These are phyloP conservation scores for Lymantria dispar DNA, from an alignment of 2,888 invertebrate species.

Conservation along the genomic window DNA sequence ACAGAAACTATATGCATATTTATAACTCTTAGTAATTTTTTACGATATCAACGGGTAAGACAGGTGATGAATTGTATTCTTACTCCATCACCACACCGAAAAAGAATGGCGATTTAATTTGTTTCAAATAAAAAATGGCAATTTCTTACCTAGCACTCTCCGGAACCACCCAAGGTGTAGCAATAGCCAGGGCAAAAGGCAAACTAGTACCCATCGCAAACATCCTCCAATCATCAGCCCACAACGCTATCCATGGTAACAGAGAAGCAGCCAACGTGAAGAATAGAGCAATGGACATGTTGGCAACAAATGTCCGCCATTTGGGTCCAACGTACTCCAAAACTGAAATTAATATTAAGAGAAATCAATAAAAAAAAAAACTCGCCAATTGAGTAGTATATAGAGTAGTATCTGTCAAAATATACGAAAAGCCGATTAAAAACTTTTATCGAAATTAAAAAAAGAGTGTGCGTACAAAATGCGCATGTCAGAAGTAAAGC, in stretches of 20 bases:
- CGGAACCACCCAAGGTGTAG: slow-evolving; percentile 90
- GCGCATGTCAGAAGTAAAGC: no score
- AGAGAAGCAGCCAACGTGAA: slow-evolving; percentile 91
- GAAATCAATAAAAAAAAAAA: not conserved
- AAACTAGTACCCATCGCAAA: slow-evolving; percentile 90
- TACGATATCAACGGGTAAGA: no score
- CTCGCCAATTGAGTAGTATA: no score
- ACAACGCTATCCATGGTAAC: slow-evolving; percentile 93
- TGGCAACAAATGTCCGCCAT: slow-evolving; percentile 95
- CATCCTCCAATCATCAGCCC: slow-evolving; percentile 89
- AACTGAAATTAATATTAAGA: slow-evolving; percentile 78
- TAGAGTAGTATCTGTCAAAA: no score
- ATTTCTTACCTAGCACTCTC: slow-evolving; percentile 90
- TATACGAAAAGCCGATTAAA: no score
- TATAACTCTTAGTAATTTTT: no score
- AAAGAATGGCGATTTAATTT: not conserved
- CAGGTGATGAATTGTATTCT: not conserved
- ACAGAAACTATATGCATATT: no score
- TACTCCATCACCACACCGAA: not conserved
- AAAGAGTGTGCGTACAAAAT: no score
- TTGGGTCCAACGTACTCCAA: slow-evolving; percentile 94
- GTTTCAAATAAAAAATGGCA: no score
- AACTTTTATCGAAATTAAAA: no score
- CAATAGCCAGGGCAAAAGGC: slow-evolving; percentile 86
- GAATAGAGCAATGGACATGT: slow-evolving; percentile 95